Conservation (phyloP, 2,888 invertebrate species). For the Microchrysa polita region DNA sequence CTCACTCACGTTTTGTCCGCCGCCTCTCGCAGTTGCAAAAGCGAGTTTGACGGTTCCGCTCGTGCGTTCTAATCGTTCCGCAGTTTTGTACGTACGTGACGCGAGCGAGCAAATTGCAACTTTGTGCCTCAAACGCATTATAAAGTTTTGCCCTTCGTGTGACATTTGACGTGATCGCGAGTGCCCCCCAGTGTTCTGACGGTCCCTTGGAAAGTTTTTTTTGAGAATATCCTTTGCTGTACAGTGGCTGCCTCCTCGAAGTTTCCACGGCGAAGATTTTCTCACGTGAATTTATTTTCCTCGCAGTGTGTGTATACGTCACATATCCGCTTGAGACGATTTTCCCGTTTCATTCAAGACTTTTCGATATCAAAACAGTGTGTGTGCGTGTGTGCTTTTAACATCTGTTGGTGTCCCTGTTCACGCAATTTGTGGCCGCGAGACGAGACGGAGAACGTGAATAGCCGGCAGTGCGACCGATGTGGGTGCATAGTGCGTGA, state of each 20-base stretch:
- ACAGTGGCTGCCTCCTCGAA: constrained; percentile 5
- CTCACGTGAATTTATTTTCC: constrained; percentile 37
- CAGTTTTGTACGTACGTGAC: neutral
- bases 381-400: neutral
- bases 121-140: neutral
- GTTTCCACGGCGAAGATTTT: constrained; percentile 6
- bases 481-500: constrained; percentile 11
- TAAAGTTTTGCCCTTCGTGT: neutral
- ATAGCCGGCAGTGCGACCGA: constrained; percentile 8
- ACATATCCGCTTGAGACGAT: constrained; percentile 15
- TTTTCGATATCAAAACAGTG: too few species aligned
- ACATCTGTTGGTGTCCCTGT: constrained; percentile 34
- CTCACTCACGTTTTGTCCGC: constrained; percentile 23
- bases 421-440: neutral
- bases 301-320: constrained; percentile 22
- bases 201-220: constrained; percentile 4
- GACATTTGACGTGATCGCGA: neutral
- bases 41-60: constrained; percentile 19
- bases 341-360: constrained; percentile 35
- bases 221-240: neutral
- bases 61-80: constrained; percentile 1
- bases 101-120: neutral
- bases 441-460: neutral
- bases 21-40: constrained; percentile 37
- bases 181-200: neutral